phyloP scores from a whole-genome alignment of 1,140 invertebrate species.

The Hylaeus volcanicus region DNA sequence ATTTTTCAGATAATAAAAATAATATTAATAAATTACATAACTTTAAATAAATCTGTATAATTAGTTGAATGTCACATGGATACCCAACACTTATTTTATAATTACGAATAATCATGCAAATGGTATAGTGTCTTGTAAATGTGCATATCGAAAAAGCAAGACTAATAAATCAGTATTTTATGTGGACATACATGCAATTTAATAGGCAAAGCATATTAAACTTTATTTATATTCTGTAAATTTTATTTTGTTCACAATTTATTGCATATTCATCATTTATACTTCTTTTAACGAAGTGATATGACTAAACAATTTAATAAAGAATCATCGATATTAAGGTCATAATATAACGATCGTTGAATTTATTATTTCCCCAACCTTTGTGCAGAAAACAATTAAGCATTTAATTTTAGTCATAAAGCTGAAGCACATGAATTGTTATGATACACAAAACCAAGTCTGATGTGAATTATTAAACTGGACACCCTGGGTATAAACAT shows the following conservation, averaged over 20 bases:
- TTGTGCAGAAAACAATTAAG: conserved; percentile 31
- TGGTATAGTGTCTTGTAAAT: conserved; percentile 16
- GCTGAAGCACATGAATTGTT: conserved; percentile 62
- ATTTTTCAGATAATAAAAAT: conserved; percentile 1
- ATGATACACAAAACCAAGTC: conserved; percentile 61
- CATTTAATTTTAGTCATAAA: conserved; percentile 56
- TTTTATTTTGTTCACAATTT: conserved; percentile 44
- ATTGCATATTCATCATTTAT: conserved; percentile 42
- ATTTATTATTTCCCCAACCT: conserved; percentile 26
- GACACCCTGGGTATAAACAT: conserved; percentile 68
- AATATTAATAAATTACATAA: conserved; percentile 14
- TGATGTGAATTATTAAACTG: conserved; percentile 61
- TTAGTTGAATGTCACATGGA: conserved; percentile 7
- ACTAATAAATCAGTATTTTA: conserved; percentile 30
- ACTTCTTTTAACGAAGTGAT: conserved; percentile 10
- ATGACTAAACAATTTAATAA: conserved; percentile 22
- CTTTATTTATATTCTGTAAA: conserved; percentile 41
- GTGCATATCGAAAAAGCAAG: conserved; percentile 41
- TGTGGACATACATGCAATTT: conserved; percentile 47
- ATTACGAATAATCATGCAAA: conserved; percentile 37
- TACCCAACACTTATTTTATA: conserved; percentile 25
- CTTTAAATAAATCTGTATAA: conserved; percentile 4
- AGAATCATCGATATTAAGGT: conserved; percentile 2
- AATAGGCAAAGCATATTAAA: conserved; percentile 38
- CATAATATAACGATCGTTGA: conserved; percentile 7